Base-by-base conservation (phyloP, 2,797 vertebrate species). In the Toxotes lorentzi region DNA sequence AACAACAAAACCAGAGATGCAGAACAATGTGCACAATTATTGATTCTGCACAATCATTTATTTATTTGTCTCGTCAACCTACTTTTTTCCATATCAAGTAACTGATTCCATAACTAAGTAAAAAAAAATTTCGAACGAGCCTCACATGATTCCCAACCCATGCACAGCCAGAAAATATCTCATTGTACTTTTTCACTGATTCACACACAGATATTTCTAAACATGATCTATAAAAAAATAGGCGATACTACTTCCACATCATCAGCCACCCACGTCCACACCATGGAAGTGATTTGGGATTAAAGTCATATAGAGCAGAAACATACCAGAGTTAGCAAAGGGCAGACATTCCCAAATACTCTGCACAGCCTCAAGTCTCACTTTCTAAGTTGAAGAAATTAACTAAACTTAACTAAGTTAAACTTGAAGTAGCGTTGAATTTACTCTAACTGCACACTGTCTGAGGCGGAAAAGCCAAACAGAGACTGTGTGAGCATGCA, bases 291-390 rank as follows among this genome's bases (percentile, higher is more conserved):
- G 34, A 76, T 38, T 73, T 21, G 30, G 58, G 48, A 57, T 73
- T 40, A 24, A 62, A 62, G 72, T 53, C 59, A 64, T 59, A 53
- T 0, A 19, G 34, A 56, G 59, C 30, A 68, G 58, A 53, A 63
- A 54, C 23, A 66, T 6, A 14, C 21, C 27, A 27, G 7, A 40
- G n/a, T 53, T n/a, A 56, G 59, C 53, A 24, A 51, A 70, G 71
- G 24, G 4, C 17, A 68, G 54, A 58, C 13, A 38, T 56, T 21
- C 30, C 21, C 21, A 61, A 64, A 74, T 40, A 68, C n/a, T 45
- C 16, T 13, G 56, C 50, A 11, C 40, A 23, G 13, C 4, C 32
- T 24, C 16, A 41, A 19, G 24, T 16, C 4, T 40, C 14, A 23
- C 47, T 50, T 13, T 57, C 21, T 47, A 23, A 57, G 43, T 35